Percentiles rank a stretch among this genome's conserved stretches.
Conservation (phyloP, 1,140 invertebrate species). For the Metopolophium dirhodum region DNA sequence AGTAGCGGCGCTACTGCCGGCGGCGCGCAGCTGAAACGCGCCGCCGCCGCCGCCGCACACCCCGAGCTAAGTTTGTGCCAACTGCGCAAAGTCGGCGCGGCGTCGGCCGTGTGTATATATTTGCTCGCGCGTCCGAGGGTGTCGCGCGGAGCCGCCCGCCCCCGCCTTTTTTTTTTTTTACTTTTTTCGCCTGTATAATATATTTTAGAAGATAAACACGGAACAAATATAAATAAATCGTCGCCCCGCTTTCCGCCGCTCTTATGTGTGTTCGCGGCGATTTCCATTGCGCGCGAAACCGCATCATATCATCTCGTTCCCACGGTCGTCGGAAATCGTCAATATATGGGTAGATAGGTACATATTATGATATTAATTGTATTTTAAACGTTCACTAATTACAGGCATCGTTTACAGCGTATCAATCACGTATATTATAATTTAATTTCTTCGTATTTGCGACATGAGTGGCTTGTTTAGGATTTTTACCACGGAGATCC, state of each 20-base stretch:
- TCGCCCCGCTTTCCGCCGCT: neutral
- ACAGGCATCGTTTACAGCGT: neutral
- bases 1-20: neutral
- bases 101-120: neutral
- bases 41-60: neutral
- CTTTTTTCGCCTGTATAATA: neutral
- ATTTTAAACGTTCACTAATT: neutral
- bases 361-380: too few species aligned
- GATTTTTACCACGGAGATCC: too few species aligned
- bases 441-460: too few species aligned
- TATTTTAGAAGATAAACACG: neutral
- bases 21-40: constrained; percentile 26
- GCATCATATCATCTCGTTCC: neutral
- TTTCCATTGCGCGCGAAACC: too few species aligned
- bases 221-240: constrained; percentile 28
- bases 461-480: too few species aligned
- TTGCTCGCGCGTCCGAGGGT: constrained; percentile 41
- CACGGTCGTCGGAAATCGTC: neutral
- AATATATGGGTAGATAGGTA: too few species aligned
- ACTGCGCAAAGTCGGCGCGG: constrained; percentile 14
- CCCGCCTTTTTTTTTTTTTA: too few species aligned
- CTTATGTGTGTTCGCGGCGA: too few species aligned
- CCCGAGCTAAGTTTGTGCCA: neutral
- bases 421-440: too few species aligned
- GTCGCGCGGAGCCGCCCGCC: neutral